A percentile compares a stretch with the other conserved stretches of the same genome.
Evolutionary conservation across 2,888 invertebrate species (phyloP).

Genomic region (Cistogaster globosa): DNA sequence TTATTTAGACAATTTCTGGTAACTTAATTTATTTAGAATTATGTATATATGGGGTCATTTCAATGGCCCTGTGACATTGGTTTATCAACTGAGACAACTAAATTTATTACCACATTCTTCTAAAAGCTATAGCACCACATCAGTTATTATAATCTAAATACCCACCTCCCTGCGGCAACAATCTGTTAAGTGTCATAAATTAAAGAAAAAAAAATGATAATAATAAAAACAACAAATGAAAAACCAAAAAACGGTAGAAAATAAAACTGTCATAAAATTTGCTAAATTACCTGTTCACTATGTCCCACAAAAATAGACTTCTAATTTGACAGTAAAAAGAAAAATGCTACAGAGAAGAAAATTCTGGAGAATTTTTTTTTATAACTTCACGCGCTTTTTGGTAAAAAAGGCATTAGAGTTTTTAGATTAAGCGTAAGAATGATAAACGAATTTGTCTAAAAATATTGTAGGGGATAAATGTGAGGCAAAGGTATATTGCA

Average conservation of each 20-base stretch:
- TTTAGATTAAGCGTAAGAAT: constrained; percentile 12
- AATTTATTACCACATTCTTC: constrained; percentile 25
- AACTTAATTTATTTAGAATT: constrained; percentile 59
- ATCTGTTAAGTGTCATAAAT: constrained; percentile 76
- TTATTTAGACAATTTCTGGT: constrained; percentile 64
- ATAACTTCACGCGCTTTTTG: constrained; percentile 76
- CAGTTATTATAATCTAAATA: neutral
- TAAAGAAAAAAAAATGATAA: constrained; percentile 74
- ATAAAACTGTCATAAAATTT: constrained; percentile 77
- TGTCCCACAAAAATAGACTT: constrained; percentile 26
- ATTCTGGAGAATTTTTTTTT: constrained; percentile 63
- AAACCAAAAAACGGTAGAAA: constrained; percentile 21
- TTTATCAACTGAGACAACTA: constrained; percentile 39
- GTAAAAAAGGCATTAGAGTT: neutral
- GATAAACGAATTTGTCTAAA: constrained; percentile 2
- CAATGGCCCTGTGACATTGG: constrained; percentile 44
- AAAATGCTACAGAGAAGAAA: constrained; percentile 51
- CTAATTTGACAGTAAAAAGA: constrained; percentile 10
- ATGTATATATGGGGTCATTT: constrained; percentile 43
- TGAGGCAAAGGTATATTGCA: neutral
- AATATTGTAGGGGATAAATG: neutral
- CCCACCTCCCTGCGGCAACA: constrained; percentile 9
- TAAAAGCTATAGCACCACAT: neutral
- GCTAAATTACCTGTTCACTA: constrained; percentile 78
- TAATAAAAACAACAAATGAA: neutral